Percentiles rank a stretch among this genome's conserved stretches.
These are phyloP conservation scores for Andrena bicolor DNA, from an alignment of 2,888 invertebrate species.

Conservation along the genomic window DNA sequence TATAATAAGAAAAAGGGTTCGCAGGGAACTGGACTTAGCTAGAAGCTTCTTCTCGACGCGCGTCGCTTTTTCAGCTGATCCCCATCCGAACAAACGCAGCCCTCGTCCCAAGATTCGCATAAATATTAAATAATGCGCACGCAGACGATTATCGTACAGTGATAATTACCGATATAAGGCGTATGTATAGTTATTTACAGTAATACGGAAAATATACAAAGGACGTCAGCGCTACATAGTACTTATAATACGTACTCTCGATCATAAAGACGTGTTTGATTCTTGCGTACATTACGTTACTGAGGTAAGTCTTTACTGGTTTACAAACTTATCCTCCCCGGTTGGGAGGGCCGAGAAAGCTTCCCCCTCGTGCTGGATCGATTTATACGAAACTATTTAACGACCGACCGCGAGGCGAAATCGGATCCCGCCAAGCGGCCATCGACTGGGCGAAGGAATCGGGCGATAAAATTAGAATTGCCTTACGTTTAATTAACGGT, in stretches of 20 bases:
- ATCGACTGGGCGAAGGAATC: slow-evolving; percentile 50
- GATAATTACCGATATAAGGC: slow-evolving; percentile 71
- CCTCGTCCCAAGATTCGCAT: slow-evolving; percentile 52
- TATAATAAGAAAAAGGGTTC: neutral
- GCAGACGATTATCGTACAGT: slow-evolving; percentile 68
- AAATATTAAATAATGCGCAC: slow-evolving; percentile 68
- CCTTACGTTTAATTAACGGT: slow-evolving; percentile 71
- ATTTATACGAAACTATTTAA: slow-evolving; percentile 44
- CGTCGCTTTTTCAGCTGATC: slow-evolving; percentile 47
- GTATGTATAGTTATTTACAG: slow-evolving; percentile 75
- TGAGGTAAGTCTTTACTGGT: slow-evolving; percentile 76
- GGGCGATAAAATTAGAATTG: slow-evolving; percentile 64
- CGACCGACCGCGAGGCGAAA: slow-evolving; percentile 35
- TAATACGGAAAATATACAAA: slow-evolving; percentile 76
- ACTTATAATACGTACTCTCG: slow-evolving; percentile 66
- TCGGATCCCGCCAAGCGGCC: slow-evolving; percentile 22
- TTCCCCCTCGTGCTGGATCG: slow-evolving; percentile 33
- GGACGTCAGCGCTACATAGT: slow-evolving; percentile 74
- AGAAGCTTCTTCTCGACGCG: slow-evolving; percentile 11
- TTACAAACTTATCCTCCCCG: slow-evolving; percentile 34
- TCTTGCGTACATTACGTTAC: slow-evolving; percentile 74
- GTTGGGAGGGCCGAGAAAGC: slow-evolving; percentile 37
- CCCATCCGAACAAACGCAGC: neutral
- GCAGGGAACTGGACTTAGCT: neutral
- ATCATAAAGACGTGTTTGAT: slow-evolving; percentile 77